phyloP scores from a whole-genome alignment of 2,113 vertebrate species.

The Falco punctatus region DNA sequence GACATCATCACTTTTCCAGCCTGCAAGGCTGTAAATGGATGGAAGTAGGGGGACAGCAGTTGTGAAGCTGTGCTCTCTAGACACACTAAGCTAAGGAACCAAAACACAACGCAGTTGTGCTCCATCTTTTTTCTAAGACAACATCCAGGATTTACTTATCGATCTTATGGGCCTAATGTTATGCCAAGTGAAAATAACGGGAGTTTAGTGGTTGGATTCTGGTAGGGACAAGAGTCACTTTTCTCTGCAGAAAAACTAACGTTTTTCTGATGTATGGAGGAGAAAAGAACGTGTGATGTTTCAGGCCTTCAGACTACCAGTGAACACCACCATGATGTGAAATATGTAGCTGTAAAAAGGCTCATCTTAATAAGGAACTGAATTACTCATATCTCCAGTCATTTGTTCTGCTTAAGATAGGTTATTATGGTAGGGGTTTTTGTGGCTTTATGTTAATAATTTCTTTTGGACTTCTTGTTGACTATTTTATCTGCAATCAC shows the following conservation, averaged over 20 bases:
- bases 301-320: background rate
- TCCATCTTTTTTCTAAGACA: background rate
- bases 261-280: background rate
- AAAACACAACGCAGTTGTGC: background rate
- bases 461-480: background rate
- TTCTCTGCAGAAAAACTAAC: background rate
- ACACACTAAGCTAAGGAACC: background rate
- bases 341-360: background rate
- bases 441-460: background rate
- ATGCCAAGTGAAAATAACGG: background rate
- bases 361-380: background rate
- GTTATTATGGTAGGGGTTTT: background rate
- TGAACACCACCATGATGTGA: background rate
- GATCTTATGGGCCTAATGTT: background rate
- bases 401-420: background rate
- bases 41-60: background rate
- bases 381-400: background rate
- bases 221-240: background rate
- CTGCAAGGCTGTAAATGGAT: background rate
- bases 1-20: background rate
- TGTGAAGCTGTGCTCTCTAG: background rate
- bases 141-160: background rate
- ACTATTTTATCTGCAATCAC: background rate
- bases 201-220: background rate
- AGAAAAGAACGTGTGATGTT: background rate